phyloP scores from a whole-genome alignment of 2,113 vertebrate species.

The Rhegmatorhina hoffmannsi region DNA sequence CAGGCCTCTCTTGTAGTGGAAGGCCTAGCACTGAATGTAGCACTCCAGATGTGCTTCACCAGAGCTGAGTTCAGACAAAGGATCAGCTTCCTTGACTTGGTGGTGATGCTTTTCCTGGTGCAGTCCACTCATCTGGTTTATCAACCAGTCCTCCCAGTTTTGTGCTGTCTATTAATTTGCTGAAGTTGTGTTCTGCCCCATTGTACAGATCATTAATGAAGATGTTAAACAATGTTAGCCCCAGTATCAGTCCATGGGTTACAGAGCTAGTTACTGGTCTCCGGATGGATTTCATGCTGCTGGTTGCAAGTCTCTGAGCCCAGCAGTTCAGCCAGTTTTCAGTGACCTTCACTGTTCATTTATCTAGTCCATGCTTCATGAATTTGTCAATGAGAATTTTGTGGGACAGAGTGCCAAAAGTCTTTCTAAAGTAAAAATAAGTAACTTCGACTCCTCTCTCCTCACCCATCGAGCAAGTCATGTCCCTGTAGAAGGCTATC shows the following conservation, averaged over 20 bases:
- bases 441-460: not conserved
- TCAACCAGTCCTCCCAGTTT: not conserved
- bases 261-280: not conserved
- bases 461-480: not conserved
- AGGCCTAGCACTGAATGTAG: not conserved
- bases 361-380: not conserved
- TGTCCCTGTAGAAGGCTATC: not conserved
- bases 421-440: not conserved
- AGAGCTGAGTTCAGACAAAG: not conserved
- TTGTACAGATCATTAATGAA: not conserved
- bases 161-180: not conserved
- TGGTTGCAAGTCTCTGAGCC: not conserved
- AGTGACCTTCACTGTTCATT: not conserved
- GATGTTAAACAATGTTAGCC: not conserved
- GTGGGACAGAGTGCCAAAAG: not conserved
- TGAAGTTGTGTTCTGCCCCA: not conserved
- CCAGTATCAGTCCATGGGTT: not conserved
- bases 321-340: not conserved
- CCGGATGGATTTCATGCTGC: not conserved
- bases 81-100: not conserved
- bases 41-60: not conserved
- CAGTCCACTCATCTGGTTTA: not conserved
- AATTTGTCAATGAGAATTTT: not conserved
- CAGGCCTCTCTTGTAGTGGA: not conserved
- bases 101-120: fast-evolving